Base-by-base conservation (phyloP, 1,140 invertebrate species). In the Hirudo medicinalis region DNA sequence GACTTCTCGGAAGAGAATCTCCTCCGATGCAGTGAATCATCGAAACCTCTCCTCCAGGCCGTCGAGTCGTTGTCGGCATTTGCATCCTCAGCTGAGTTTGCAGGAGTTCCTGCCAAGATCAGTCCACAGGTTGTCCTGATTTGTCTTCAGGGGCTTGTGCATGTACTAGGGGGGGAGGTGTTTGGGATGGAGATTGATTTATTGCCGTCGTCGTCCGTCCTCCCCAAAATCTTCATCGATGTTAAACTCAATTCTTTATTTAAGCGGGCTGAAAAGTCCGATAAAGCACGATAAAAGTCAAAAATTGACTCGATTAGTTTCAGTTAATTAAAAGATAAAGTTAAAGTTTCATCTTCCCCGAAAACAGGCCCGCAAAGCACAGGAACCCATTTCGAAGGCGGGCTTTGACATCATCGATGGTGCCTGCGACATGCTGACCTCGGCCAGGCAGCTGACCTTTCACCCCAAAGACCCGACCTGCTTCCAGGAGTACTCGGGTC, bases 1-100 rank as follows among this genome's bases (percentile, higher is more conserved):
- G 88, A 94, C 79, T 93, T 82, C 72, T 91, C 76, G 6, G 87
- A 89, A 40, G 84, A 86, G 25, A 89, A 91, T 78, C 85, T 90
- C 2, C 83, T 86, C 55, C 86, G 86, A 27, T 94, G 91, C 79
- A 87, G 89, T 0, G 84, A 87, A 29, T 89, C 92, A 0, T 94
- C 94, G 0, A 87, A 85, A 67, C 91, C 93, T 0, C 84, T 99
- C 13, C 85, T 92, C 25, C 89, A 93, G 66, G 92, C 94, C 2
- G 92, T 97, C 5, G 91, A 95, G 72, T 90, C 90, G 74, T 85
- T 98, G n/a, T 91, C 90, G 68, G 88, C 89, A 49, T 99, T 95
- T 82, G 93, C 94, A 0, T 89, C 89, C 72, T 92, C 91, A 17
- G 90, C 92, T 0, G 93, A 97, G 81, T 97, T 97, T 80, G 87